Evolutionary conservation across 1,140 invertebrate species (phyloP), one percentile per base, ranked within the genome.

Genomic region (Trichonephila clavipes): DNA sequence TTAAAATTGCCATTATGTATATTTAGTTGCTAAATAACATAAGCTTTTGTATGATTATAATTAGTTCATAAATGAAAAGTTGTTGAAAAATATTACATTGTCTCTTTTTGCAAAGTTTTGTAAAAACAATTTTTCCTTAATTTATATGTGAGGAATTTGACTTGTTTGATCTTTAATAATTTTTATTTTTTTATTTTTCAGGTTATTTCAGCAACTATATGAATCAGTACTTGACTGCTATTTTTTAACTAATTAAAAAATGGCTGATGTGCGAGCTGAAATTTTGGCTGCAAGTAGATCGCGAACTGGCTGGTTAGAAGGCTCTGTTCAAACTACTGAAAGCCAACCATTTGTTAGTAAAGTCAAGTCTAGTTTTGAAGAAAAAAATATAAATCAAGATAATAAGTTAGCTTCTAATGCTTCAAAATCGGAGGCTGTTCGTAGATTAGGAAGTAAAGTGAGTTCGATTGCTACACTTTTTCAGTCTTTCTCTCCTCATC

Each of bases 321-420:
- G 88, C 4, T 83, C 86, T 44, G 72, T 93, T 21, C 91, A 94
- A 69, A 6, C 58, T 88, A n/a, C 77, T n/a, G 94, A 93, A 21
- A 93, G 85, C 24, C 77, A 90, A 58, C 94, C 94, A 10, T 94
- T 92, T 90, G 94, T 95, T 34, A 94, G 88, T 24, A 93, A 86
- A 90, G 81, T 95, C 5, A 95, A 95, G 83, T 95, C 94, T 51
- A 95, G 16, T 83, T 95, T 95, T 94, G 94, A 95, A 91, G 94
- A 92, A 62, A 94, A 92, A 77, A 86, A 24, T 21, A 97, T 98
- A 10, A 95, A 97, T 97, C 91, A 97, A 97, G 82, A 93, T 16
- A 95, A 96, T 96, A 94, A 94, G 95, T 94, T 95, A 96, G 88
- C 88, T 58, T 24, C 58, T 40, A 93, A 62, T 72, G 62, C 62